Conservation (phyloP, 2,888 invertebrate genomes). For the Eupithecia subfuscata region DNA sequence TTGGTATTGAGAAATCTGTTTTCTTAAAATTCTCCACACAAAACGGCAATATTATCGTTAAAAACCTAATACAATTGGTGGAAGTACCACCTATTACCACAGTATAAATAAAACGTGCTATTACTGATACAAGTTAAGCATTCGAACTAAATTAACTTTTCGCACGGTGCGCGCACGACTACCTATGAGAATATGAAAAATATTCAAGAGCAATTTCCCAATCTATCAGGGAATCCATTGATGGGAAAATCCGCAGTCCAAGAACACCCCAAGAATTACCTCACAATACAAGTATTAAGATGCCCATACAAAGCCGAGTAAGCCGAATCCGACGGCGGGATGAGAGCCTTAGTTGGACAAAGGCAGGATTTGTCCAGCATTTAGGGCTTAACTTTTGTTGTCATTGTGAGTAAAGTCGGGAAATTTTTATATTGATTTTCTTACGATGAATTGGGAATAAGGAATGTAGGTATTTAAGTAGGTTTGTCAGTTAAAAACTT, state of each 20-base stretch:
- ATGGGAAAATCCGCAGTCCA: constrained; percentile 21
- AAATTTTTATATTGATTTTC: constrained; percentile 36
- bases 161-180: no score
- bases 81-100: no score
- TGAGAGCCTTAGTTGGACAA: constrained; percentile 72
- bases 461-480: background rate
- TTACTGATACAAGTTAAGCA: no score
- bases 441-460: background rate
- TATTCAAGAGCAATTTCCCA: constrained; percentile 5
- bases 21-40: no score
- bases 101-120: no score
- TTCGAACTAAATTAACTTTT: no score
- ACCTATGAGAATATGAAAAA: no score
- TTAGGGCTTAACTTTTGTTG: constrained; percentile 71
- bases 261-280: constrained; percentile 21
- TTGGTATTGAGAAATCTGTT: no score
- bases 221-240: constrained; percentile 2
- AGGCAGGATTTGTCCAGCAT: constrained; percentile 70
- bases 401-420: constrained; percentile 43
- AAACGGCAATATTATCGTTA: no score
- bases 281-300: constrained; percentile 67
- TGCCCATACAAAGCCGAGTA: constrained; percentile 78
- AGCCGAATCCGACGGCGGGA: constrained; percentile 62
- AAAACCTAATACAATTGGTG: no score
- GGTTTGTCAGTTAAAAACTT: background rate